phyloP scores from a whole-genome alignment of 2,113 vertebrate species.

The Dicentrarchus labrax region DNA sequence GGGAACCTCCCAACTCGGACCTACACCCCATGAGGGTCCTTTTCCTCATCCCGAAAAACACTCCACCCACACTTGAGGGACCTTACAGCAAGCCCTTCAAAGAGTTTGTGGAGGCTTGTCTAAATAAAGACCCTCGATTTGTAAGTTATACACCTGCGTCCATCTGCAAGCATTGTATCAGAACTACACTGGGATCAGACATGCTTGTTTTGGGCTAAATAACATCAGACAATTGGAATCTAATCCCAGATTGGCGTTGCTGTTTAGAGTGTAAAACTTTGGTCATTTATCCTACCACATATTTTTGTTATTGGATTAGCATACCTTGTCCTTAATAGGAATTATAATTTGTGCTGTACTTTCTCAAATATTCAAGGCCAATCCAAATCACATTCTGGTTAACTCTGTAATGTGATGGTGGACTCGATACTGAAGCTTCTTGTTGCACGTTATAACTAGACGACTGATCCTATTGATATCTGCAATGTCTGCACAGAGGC shows the following conservation, averaged over 20 bases:
- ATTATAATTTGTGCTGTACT: neutral
- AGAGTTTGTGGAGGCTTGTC: conserved; percentile 97
- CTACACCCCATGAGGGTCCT: conserved; percentile 98
- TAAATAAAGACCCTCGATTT: conserved; percentile 98
- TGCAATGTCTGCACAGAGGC: conserved; percentile 85
- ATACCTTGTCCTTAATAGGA: conserved; percentile 5
- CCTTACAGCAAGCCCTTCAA: conserved; percentile 98
- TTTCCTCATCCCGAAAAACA: conserved; percentile 98
- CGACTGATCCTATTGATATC: neutral
- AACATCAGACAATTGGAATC: conserved; percentile 13
- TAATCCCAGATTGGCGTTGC: neutral
- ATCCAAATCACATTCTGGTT: conserved; percentile 13
- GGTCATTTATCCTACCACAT: conserved; percentile 33
- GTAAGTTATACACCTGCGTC: conserved; percentile 85
- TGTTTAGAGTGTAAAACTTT: conserved; percentile 2
- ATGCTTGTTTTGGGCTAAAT: neutral
- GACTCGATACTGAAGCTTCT: neutral
- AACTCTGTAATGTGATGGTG: neutral
- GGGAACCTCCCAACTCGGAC: conserved; percentile 98
- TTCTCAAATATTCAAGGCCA: conserved; percentile 18
- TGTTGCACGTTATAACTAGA: neutral
- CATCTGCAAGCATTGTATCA: neutral
- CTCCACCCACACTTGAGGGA: conserved; percentile 95
- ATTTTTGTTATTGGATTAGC: conserved; percentile 34
- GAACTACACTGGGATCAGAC: conserved; percentile 16